Base-by-base conservation (phyloP, 2,888 invertebrate species). In the Amphipoea lucens region DNA sequence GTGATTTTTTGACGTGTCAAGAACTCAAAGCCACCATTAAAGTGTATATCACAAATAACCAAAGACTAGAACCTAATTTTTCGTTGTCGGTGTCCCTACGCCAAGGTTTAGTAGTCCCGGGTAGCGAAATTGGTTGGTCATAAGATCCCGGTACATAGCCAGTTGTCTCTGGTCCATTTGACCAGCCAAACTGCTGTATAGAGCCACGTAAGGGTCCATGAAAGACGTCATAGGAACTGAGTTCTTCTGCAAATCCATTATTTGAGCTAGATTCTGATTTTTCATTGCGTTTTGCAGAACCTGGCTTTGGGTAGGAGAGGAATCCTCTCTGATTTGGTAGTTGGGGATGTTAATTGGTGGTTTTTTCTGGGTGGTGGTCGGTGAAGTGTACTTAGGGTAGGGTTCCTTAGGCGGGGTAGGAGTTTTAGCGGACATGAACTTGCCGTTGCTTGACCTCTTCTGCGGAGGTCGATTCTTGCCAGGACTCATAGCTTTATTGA, bases 401-500 rank as follows among this genome's bases (percentile, higher is more conserved):
- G 72, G 14, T 0, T 96, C 95, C 74, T 95, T 95, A 0, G 96
- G 96, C 0, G 96, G 95, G 0, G 95, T 95, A 0, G 94, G 97
- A 0, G 95, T 92, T 90, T 97, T 97, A 1, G 96, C 95, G 0
- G 96, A 94, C 73, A 97, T 92, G 84, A 97, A 97, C 89, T 97
- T 97, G 0, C 97, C 97, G 74, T 97, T 97, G 0, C 97, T 95
- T 0, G 97, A 95, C 29, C 97, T 91, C 74, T 97, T 97, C 65
- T 97, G 97, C 0, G 96, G 94, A 0, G 93, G 90, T 45, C 96
- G 86, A 6, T 92, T 93, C 4, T 94, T 95, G 0, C 90, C 86
- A 0, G 94, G 95, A 6, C 93, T 95, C 68, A 92, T 93, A 0
- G 92, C 92, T 74, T 97, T 97, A 79, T 96, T 97, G 0, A 98